Evolutionary conservation across 2,888 invertebrate genomes (phyloP), one percentile per base, ranked within the genome.

Genomic region (Apamea crenata): DNA sequence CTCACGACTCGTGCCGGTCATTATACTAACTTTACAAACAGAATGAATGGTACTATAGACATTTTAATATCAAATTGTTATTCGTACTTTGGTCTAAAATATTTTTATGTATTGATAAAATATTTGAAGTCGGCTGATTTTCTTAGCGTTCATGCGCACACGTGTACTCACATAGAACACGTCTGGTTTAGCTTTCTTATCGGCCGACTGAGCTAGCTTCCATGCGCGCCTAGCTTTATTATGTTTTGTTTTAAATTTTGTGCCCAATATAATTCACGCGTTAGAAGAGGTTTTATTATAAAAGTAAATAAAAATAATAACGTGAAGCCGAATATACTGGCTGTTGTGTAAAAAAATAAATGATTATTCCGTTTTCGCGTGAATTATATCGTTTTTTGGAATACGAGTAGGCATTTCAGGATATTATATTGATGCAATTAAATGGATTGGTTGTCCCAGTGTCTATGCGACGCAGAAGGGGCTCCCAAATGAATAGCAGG

Each of bases 181-280:
- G 5, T 70, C n/a, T 56, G 32, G 21, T 59, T 36, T 68, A 59
- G 82, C 77, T 76, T 78, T 36, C 44, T 47, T 74, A 73, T 74
- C 87, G 87, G 61, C 74, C 87, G 74, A 83, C 63, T 76, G 82
- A 86, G 68, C 59, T 70, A 76, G 86, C 87, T 87, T 78, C 65
- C 59, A 78, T 71, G 74, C 84, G 84, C 84, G 74, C 71, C 36
- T 78, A 86, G 84, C 59, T 56, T 67, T 65, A 53, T 25, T 71
- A 25, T 40, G 47, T 25, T 71, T 40, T 32, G 21, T 53, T 73
- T 69, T 63, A 47, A 53, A 50, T 50, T 40, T 56, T 6, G 10
- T 40, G 78, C 77, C 73, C 78, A 56, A 69, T 40, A n/a, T 86
- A 77, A 83, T 83, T 86, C 72, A 69, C 47, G 78, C 78, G 63